These are phyloP conservation scores for Xyrauchen texanus DNA, from an alignment of 2,113 vertebrate species.

Conservation along the genomic window DNA sequence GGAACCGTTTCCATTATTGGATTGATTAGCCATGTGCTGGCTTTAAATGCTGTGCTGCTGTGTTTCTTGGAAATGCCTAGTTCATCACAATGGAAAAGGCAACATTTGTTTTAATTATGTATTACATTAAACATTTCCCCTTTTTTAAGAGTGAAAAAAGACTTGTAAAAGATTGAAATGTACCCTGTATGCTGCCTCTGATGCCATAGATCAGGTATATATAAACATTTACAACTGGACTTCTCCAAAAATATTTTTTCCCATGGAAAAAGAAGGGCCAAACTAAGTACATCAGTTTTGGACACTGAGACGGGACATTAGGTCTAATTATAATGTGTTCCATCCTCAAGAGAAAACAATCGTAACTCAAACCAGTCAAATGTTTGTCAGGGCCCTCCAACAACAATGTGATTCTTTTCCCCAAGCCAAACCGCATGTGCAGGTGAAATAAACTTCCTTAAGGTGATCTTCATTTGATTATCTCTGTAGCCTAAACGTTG, in stretches of 20 bases:
- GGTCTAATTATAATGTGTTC: constrained; percentile 4
- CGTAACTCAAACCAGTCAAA: constrained; percentile 59
- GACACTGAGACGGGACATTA: constrained; percentile 12
- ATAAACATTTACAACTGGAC: not conserved
- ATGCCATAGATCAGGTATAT: too few relatives aligned
- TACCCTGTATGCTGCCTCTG: too few relatives aligned
- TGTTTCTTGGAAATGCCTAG: too few relatives aligned
- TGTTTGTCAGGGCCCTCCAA: constrained; percentile 60
- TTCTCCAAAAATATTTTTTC: not conserved
- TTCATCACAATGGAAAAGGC: too few relatives aligned
- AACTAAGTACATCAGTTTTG: not conserved
- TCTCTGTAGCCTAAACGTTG: constrained; percentile 54
- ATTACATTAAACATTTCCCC: too few relatives aligned
- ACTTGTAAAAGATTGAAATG: too few relatives aligned
- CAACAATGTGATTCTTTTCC: not conserved
- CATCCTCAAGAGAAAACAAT: constrained; percentile 19
- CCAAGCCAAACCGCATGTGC: constrained; percentile 52
- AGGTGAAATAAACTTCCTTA: constrained; percentile 62
- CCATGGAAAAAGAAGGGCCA: not conserved
- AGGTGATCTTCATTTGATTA: constrained; percentile 59
- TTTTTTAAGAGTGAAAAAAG: too few relatives aligned
- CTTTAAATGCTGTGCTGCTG: too few relatives aligned
- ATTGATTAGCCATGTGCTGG: too few relatives aligned
- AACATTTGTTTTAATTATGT: too few relatives aligned
- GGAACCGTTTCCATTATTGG: too few relatives aligned